Evolutionary conservation across 2,888 invertebrate species (phyloP).

Genomic region (Zaprionus lineosus): DNA sequence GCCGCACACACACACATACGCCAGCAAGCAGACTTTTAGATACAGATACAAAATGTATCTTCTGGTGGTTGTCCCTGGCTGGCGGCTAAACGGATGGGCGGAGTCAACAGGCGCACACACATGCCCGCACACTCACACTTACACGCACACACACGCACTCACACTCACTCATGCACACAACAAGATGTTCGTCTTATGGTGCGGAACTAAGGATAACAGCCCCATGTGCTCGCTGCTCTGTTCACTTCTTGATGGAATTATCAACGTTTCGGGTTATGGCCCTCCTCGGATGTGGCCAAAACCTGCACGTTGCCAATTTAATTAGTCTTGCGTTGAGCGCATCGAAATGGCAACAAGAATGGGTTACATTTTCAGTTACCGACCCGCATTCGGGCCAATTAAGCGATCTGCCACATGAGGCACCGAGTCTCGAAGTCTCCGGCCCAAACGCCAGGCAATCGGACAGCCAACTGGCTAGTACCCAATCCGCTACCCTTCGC

Average conservation of each 20-base stretch:
- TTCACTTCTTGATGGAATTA: constrained; percentile 52
- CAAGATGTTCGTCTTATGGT: constrained; percentile 35
- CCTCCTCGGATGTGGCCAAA: constrained; percentile 43
- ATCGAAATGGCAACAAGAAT: constrained; percentile 43
- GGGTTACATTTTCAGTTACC: constrained; percentile 14
- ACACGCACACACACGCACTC: constrained; percentile 9
- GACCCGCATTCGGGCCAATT: constrained; percentile 59
- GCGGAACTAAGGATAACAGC: constrained; percentile 35
- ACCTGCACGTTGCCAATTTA: constrained; percentile 69
- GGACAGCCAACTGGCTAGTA: constrained; percentile 4
- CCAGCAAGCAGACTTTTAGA: not conserved
- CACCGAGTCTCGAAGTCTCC: constrained; percentile 4
- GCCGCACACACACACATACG: constrained; percentile 25
- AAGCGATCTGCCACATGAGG: constrained; percentile 69
- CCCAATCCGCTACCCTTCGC: too few relatives aligned
- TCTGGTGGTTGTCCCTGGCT: constrained; percentile 25
- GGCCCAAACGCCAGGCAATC: constrained; percentile 15
- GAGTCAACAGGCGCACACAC: constrained; percentile 36
- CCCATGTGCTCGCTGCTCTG: constrained; percentile 4
- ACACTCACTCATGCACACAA: constrained; percentile 8
- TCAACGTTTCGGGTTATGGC: constrained; percentile 64
- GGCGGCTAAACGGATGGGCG: constrained; percentile 49
- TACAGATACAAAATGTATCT: constrained; percentile 11
- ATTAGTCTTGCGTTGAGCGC: constrained; percentile 71
- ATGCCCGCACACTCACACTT: constrained; percentile 17